Base-by-base conservation (phyloP, 1,140 invertebrate species). In the Papilio xuthus region DNA sequence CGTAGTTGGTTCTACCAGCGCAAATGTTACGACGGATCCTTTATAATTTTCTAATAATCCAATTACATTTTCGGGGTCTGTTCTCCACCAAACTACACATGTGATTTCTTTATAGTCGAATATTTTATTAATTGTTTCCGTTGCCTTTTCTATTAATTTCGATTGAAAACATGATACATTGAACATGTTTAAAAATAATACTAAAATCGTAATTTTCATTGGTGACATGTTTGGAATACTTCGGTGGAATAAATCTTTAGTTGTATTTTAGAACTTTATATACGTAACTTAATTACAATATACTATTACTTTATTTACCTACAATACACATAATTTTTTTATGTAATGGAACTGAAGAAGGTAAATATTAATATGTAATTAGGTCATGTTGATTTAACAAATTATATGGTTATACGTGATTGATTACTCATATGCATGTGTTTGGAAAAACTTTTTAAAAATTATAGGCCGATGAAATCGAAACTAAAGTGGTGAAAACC, bases 41-140 rank as follows among this genome's bases (percentile, higher is more conserved):
- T 81, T 44, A 70, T 78, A 88, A 26, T 44, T 74, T 72, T 78
- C 13, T n/a, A 87, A 67, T 69, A 86, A 84, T 3, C 37, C 56
- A 37, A 78, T 80, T 2, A 85, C 72, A 79, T 78, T 63, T 60
- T 84, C 80, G 0, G 80, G 56, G 12, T 81, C 44, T 56, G 74
- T 60, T 1, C 42, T 53, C 41, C 56, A 75, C 85, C 84, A 86
- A 28, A 83, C 77, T 8, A 86, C 77, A 9, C 81, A 78, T 3
- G 84, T 85, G 1, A 63, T 56, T 41, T 42, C 18, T 76, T 28
- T 32, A 42, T 60, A 47, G 18, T 63, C 53, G 42, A 76, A 86
- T 60, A 67, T 78, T 37, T 80, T 20, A 47, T 83, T 85, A 37
- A 80, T 81, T 23, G 83, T 69, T 4, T 28, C 37, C 50, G 63